Percentiles rank a stretch among this genome's conserved stretches.
Evolutionary conservation across 2,888 invertebrate species (phyloP).

Genomic region (Lamproptera curius): DNA sequence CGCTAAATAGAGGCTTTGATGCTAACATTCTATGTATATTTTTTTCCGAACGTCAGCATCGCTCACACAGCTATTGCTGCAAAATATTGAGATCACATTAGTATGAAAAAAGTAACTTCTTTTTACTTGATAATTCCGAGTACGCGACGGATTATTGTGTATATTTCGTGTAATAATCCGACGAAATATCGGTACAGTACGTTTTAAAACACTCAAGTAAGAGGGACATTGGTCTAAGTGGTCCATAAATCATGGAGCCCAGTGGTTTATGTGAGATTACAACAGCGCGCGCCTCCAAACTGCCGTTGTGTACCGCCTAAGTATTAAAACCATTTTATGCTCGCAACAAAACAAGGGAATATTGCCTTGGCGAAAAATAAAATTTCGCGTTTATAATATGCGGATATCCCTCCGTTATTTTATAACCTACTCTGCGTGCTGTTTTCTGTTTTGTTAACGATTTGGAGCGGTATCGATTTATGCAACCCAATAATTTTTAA

Average conservation of each 20-base stretch:
- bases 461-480: background rate
- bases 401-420: conserved; percentile 1
- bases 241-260: conserved; percentile 50
- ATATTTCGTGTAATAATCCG: conserved; percentile 30
- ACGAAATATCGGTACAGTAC: conserved; percentile 24
- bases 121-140: background rate
- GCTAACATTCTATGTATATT: background rate
- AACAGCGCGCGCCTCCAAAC: conserved; percentile 32
- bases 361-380: conserved; percentile 25
- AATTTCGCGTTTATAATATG: conserved; percentile 12
- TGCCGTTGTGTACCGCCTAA: conserved; percentile 28
- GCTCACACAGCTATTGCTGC: background rate
- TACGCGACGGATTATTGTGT: conserved; percentile 29
- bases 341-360: conserved; percentile 23
- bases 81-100: background rate
- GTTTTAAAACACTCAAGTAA: conserved; percentile 48
- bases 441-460: background rate
- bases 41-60: background rate
- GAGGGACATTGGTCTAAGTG: conserved; percentile 51
- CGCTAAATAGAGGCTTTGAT: background rate
- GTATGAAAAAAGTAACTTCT: background rate
- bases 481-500: background rate
- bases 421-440: conserved; percentile 2
- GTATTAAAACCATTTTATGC: conserved; percentile 33
- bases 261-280: conserved; percentile 40